Percentiles rank a stretch among this genome's conserved stretches.
Conservation (phyloP, 2,888 invertebrate species). For the Leucophenga maculata region DNA sequence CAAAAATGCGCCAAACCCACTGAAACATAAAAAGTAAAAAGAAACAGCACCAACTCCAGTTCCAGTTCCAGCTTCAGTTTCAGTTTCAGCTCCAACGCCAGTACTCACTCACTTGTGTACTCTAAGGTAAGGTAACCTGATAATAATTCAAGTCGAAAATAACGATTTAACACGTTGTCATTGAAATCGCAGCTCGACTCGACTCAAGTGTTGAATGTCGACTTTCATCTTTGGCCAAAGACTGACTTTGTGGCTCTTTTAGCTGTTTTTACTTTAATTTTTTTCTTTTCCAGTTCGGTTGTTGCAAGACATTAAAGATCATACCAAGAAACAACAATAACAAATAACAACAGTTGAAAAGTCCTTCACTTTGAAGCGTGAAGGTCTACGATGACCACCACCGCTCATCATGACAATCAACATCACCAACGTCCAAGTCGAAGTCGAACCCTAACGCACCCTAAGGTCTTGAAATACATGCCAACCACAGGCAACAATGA, state of each 20-base stretch:
- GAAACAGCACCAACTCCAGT: background rate
- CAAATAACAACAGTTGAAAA: conserved; percentile 30
- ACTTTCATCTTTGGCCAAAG: conserved; percentile 60
- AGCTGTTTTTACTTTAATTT: conserved; percentile 31
- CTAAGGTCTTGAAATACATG: too few relatives aligned
- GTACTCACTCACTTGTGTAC: conserved; percentile 4
- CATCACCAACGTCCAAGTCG: too few relatives aligned
- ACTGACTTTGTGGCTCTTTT: conserved; percentile 28
- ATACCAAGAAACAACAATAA: conserved; percentile 9
- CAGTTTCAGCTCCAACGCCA: conserved; percentile 3
- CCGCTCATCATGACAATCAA: conserved; percentile 10
- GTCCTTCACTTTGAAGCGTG: conserved; percentile 64
- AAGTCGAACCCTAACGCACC: too few relatives aligned
- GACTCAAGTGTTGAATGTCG: conserved; percentile 59
- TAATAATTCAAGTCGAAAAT: conserved; percentile 52
- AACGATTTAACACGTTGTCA: conserved; percentile 59
- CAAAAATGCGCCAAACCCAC: background rate
- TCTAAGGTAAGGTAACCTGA: conserved; percentile 41
- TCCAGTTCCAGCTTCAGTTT: background rate
- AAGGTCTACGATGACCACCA: conserved; percentile 51
- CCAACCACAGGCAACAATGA: too few relatives aligned
- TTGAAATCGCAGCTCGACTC: conserved; percentile 10
- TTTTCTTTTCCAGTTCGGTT: conserved; percentile 33
- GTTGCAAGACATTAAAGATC: conserved; percentile 42
- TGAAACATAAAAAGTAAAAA: background rate